Conservation (phyloP, 1,140 invertebrate genomes). For the Orchesella cincta region DNA sequence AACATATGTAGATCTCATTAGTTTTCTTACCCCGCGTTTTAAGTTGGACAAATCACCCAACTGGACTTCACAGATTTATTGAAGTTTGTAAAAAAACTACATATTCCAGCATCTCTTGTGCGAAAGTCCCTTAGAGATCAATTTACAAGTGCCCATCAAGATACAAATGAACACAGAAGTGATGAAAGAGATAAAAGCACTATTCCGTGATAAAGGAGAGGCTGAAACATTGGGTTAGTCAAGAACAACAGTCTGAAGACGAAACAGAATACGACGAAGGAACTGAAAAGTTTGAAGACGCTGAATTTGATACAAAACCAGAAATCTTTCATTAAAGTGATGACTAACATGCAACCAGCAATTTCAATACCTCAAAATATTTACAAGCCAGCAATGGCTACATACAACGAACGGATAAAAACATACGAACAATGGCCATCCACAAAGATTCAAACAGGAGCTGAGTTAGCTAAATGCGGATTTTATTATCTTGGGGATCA, state of each 20-base stretch:
- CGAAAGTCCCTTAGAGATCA: too few relatives aligned
- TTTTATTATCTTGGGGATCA: neutral
- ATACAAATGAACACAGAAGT: too few relatives aligned
- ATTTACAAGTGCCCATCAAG: too few relatives aligned
- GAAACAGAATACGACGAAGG: neutral
- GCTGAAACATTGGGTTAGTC: neutral
- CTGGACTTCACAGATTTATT: constrained; percentile 5
- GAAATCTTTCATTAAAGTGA: too few relatives aligned
- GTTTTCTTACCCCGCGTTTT: neutral
- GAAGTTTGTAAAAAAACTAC: neutral
- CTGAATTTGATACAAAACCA: neutral
- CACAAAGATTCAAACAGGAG: neutral
- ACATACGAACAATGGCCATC: neutral
- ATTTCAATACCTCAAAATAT: too few relatives aligned
- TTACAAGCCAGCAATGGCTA: neutral
- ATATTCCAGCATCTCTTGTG: neutral
- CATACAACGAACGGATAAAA: neutral
- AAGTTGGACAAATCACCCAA: neutral
- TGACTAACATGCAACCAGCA: too few relatives aligned
- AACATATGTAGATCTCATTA: neutral
- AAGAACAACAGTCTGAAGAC: constrained; percentile 27
- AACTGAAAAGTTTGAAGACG: neutral
- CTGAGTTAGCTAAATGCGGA: neutral
- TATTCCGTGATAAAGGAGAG: constrained; percentile 5
- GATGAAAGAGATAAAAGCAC: neutral